Base-by-base conservation (phyloP, 2,888 invertebrate species). In the Halocaridina rubra region DNA sequence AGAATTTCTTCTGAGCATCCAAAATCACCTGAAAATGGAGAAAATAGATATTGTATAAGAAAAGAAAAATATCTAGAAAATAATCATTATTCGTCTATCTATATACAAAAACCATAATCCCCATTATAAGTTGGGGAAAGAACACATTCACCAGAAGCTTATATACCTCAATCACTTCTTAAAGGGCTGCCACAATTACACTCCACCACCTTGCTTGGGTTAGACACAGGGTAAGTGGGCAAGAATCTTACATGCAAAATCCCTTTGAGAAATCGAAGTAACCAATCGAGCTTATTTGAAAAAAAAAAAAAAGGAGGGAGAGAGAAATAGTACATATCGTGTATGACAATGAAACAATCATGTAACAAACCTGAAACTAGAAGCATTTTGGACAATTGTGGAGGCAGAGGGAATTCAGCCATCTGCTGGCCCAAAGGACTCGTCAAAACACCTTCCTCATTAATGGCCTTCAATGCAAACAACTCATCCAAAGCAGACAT, bases 1-100 rank as follows among this genome's bases (percentile, higher is more conserved):
- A 97, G 91, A 0, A 97, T 95, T 91, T 99, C 99, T 88, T 97
- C 96, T 0, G 97, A 95, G 90, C 99, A 99, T 0, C 95, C 96
- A 92, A 95, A 96, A 89, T 97, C 94, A 71, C 94, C 96, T 87
- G 97, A 95, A 39, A 3, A 10, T 22, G 32, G 7, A 16, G 3
- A 30, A 10, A 30, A 27, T 8, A 3, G 24, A 24, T 76, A 10
- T 32, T n/a, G 19, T 64, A 3, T 22, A 1, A 64, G 16, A 10
- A 64, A 13, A 3, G 3, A 3, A 22, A 33, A 32, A 72, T 33
- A 24, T 30, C 22, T 72, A 5, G 0, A 13, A 16, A 30, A 10
- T 19, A 72, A n/a, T 19, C 13, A 19, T 33, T 71, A 16, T 4
- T 69, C 8, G 30, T 69, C n/a, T 29, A 69, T n/a, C 24, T 16